Evolutionary conservation across 2,888 invertebrate genomes (phyloP).

Genomic region (Dorcus parallelipipedus): DNA sequence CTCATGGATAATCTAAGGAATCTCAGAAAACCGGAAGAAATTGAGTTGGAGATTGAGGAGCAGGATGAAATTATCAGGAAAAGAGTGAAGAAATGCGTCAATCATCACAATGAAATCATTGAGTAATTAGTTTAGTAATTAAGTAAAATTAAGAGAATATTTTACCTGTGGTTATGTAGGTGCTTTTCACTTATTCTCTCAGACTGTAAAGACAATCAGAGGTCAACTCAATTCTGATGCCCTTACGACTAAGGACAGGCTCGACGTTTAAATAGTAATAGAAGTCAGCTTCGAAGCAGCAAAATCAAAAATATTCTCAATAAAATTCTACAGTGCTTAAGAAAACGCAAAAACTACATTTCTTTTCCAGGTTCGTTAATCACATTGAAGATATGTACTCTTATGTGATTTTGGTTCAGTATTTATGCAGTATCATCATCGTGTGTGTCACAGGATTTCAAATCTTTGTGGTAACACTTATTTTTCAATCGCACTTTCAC

Average conservation of each 20-base stretch:
- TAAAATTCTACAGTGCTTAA: too few relatives aligned
- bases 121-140: constrained; percentile 11
- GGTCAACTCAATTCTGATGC: not conserved
- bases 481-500: not conserved
- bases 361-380: constrained; percentile 23
- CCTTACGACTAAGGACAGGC: too few relatives aligned
- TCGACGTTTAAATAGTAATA: too few relatives aligned
- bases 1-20: constrained; percentile 26
- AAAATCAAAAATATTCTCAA: too few relatives aligned
- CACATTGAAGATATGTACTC: constrained; percentile 27
- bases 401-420: constrained; percentile 27
- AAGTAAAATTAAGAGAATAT: not conserved
- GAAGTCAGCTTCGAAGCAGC: too few relatives aligned
- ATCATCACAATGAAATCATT: constrained; percentile 25
- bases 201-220: too few relatives aligned
- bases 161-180: not conserved
- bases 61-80: constrained; percentile 14
- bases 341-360: not conserved
- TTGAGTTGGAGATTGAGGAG: constrained; percentile 7
- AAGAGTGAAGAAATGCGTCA: constrained; percentile 17
- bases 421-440: constrained; percentile 26
- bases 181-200: too few relatives aligned
- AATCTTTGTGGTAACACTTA: constrained; percentile 25
- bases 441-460: constrained; percentile 30
- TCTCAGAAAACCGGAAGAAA: constrained; percentile 13